phyloP scores from a whole-genome alignment of 2,888 invertebrate genomes.

The Drosophila putrida region DNA sequence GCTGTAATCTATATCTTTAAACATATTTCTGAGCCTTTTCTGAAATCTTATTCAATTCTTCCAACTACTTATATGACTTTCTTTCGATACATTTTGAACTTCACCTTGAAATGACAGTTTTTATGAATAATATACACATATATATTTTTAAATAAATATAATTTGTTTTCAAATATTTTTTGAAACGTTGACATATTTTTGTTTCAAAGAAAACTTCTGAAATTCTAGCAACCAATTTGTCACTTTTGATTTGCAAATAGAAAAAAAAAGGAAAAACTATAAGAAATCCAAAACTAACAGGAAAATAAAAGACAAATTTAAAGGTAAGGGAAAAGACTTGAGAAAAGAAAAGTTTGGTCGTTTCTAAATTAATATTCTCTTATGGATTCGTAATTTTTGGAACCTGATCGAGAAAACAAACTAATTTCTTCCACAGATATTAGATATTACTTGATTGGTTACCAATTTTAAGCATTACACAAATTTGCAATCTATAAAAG shows the following conservation, averaged over 20 bases:
- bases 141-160: not conserved
- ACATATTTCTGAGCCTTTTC: too few species aligned
- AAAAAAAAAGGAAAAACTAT: not conserved
- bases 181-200: conserved; percentile 15
- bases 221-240: conserved; percentile 16
- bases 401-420: too few species aligned
- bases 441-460: too few species aligned
- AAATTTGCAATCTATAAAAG: too few species aligned
- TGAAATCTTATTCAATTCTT: too few species aligned
- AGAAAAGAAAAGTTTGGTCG: not conserved
- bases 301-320: not conserved
- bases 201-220: conserved; percentile 2
- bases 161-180: conserved; percentile 10
- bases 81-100: not conserved
- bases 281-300: not conserved
- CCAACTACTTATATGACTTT: too few species aligned
- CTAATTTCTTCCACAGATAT: too few species aligned
- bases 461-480: too few species aligned
- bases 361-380: too few species aligned
- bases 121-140: not conserved
- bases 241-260: conserved; percentile 12
- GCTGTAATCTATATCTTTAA: too few species aligned
- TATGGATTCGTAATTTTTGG: too few species aligned
- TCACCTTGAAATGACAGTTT: conserved; percentile 1
- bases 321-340: not conserved